Evolutionary conservation across 2,797 vertebrate genomes (phyloP).

Genomic region (Acridotheres tristis): DNA sequence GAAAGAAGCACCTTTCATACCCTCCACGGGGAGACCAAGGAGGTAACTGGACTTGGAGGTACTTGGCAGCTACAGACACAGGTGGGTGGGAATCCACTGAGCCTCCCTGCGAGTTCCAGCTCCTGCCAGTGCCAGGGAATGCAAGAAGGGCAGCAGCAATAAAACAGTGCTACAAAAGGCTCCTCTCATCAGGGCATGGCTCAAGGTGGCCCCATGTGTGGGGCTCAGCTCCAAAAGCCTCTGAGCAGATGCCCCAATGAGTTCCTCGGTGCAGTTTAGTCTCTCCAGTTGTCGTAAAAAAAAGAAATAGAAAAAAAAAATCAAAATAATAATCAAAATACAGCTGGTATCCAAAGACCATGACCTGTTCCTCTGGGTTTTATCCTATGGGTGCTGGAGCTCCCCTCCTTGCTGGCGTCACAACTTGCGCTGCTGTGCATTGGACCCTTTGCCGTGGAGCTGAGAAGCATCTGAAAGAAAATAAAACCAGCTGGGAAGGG

Average conservation of each 20-base stretch:
- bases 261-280: neutral
- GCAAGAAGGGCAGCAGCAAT: slow-evolving; percentile 35
- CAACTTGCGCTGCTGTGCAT: slow-evolving; percentile 76
- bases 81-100: neutral
- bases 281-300: slow-evolving; percentile 22
- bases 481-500: slow-evolving; percentile 8
- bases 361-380: slow-evolving; percentile 2
- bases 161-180: slow-evolving; percentile 56
- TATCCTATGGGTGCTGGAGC: slow-evolving; percentile 1
- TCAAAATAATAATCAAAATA: neutral
- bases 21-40: slow-evolving; percentile 1
- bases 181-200: slow-evolving; percentile 55
- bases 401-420: slow-evolving; percentile 64
- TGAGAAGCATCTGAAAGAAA: slow-evolving; percentile 77
- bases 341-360: neutral
- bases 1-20: slow-evolving; percentile 59
- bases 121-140: slow-evolving; percentile 46
- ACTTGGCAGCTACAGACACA: slow-evolving; percentile 19
- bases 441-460: slow-evolving; percentile 78
- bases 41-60: slow-evolving; percentile 46
- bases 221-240: neutral
- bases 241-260: slow-evolving; percentile 27
- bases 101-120: neutral
- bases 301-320: neutral
- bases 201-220: neutral